phyloP scores from a whole-genome alignment of 2,113 vertebrate species.

The Gnathonemus echidnorhynchus region DNA sequence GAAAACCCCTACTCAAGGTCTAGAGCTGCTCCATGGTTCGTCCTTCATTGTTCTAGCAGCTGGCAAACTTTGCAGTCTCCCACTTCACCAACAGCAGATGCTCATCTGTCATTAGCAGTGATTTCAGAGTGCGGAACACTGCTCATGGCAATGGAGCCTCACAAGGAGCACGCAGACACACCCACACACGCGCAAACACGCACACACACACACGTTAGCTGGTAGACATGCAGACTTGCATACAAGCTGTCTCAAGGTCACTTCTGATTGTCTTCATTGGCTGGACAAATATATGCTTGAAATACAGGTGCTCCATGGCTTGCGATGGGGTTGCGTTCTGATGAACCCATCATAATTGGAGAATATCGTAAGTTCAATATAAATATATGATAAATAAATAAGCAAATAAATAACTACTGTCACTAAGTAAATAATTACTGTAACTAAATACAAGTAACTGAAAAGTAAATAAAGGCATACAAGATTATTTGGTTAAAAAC shows the following conservation, averaged over 20 bases:
- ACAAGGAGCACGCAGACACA: background rate
- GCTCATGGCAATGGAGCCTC: background rate
- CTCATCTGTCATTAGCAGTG: constrained; percentile 2
- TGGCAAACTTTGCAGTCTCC: background rate
- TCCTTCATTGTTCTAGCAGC: background rate
- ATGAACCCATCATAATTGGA: background rate
- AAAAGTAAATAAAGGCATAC: background rate
- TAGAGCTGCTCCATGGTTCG: background rate
- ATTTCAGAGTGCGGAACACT: background rate
- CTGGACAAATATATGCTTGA: background rate
- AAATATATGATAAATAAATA: background rate
- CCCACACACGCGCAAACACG: background rate
- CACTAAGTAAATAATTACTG: background rate
- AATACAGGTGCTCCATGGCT: background rate
- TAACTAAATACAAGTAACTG: background rate
- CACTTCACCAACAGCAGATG: constrained; percentile 8
- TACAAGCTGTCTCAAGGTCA: background rate
- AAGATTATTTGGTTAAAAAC: background rate
- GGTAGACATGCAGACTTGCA: background rate
- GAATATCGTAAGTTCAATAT: background rate
- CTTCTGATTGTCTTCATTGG: background rate
- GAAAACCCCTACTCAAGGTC: background rate
- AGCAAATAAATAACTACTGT: background rate
- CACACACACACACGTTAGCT: background rate
- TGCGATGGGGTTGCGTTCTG: background rate